These are phyloP conservation scores for Erethizon dorsatum DNA, from an alignment of 2,797 vertebrate species.

Conservation along the genomic window DNA sequence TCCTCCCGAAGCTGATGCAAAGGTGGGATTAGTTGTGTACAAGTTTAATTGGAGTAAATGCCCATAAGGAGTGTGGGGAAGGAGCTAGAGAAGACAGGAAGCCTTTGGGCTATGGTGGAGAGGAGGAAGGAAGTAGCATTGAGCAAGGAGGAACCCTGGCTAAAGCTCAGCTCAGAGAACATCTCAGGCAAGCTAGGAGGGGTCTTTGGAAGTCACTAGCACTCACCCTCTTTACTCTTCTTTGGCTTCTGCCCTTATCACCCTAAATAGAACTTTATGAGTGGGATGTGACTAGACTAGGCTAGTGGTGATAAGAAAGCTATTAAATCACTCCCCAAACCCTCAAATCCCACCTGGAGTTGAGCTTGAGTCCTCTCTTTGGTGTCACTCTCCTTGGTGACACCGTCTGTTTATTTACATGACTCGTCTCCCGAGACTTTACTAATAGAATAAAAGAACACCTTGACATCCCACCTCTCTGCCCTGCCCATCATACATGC, in stretches of 20 bases:
- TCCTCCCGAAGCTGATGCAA: background rate
- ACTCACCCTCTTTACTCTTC: background rate
- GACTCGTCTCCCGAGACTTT: background rate
- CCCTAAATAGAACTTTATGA: background rate
- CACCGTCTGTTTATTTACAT: background rate
- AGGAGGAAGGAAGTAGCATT: background rate
- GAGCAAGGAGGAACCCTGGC: background rate
- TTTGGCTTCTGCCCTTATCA: background rate
- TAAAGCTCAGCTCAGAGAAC: background rate
- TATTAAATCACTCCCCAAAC: background rate
- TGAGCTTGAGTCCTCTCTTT: background rate
- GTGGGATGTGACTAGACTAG: background rate
- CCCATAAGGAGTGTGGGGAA: background rate
- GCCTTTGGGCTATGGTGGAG: background rate
- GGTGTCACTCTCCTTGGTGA: background rate
- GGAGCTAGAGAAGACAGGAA: background rate
- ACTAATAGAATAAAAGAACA: background rate
- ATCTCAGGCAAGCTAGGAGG: background rate
- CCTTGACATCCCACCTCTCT: background rate
- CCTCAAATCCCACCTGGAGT: background rate
- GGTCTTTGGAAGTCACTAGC: background rate
- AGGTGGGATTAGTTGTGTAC: background rate
- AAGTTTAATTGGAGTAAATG: background rate
- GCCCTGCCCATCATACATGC: background rate
- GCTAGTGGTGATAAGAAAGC: background rate